phyloP scores from a whole-genome alignment of 2,888 invertebrate species.

The Empis livida region DNA sequence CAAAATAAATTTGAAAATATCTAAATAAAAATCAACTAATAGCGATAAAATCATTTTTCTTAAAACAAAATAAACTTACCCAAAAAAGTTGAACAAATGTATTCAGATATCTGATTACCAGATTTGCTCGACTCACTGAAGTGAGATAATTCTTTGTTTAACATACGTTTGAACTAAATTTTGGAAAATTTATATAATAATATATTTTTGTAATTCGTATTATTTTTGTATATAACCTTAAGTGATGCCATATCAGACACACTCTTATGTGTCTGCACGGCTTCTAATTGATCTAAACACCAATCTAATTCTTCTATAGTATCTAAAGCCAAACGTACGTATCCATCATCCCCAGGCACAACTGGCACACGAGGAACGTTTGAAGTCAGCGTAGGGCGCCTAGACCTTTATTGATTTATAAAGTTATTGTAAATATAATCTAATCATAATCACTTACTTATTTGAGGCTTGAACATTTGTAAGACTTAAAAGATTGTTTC shows the following conservation, averaged over 20 bases:
- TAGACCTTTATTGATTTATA: conserved; percentile 35
- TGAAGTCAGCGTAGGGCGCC: conserved; percentile 35
- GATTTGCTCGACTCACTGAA: conserved; percentile 98
- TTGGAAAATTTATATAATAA: conserved; percentile 11
- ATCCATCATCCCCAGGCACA: conserved; percentile 60
- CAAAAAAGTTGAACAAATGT: conserved; percentile 97
- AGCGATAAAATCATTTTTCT: not conserved
- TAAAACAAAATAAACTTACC: conserved; percentile 52
- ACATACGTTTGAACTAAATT: conserved; percentile 95
- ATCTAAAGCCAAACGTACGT: conserved; percentile 87
- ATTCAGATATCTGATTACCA: conserved; percentile 98
- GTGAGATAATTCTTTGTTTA: conserved; percentile 97
- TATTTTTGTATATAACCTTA: conserved; percentile 58
- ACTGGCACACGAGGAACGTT: conserved; percentile 36
- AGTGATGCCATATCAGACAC: conserved; percentile 99
- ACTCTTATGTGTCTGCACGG: conserved; percentile 97
- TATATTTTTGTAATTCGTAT: not conserved
- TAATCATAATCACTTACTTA: conserved; percentile 45
- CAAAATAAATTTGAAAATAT: too few species aligned
- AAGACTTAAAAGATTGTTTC: conserved; percentile 94
- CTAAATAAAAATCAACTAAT: too few species aligned
- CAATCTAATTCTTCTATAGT: conserved; percentile 99
- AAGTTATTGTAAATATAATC: conserved; percentile 7
- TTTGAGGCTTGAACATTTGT: conserved; percentile 72
- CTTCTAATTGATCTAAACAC: conserved; percentile 99